phyloP scores from a whole-genome alignment of 2,797 vertebrate genomes.

The Tragopan temminckii region DNA sequence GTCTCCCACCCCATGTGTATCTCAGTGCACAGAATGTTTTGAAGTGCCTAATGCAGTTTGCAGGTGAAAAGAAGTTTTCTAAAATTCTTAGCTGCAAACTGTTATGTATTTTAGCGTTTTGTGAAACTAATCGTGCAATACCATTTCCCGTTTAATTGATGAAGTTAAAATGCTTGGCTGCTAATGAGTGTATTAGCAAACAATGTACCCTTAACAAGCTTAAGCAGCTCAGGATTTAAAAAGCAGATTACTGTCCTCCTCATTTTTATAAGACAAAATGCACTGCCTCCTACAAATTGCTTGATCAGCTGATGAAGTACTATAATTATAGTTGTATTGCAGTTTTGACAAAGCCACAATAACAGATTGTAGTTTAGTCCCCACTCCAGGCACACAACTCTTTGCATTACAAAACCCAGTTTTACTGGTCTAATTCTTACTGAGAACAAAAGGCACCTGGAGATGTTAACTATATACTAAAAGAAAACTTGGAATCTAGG shows the following conservation, averaged over 20 bases:
- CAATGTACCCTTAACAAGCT: constrained; percentile 82
- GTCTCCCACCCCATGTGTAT: not conserved
- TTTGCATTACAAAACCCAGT: constrained; percentile 78
- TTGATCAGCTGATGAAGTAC: constrained; percentile 79
- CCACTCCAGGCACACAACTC: constrained; percentile 65
- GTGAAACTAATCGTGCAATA: constrained; percentile 70
- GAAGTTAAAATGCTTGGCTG: constrained; percentile 82
- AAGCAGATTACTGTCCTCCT: constrained; percentile 80
- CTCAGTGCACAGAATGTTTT: not conserved
- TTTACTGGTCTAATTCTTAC: constrained; percentile 79
- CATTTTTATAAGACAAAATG: constrained; percentile 81
- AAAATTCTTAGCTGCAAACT: constrained; percentile 41
- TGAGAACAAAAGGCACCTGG: constrained; percentile 78
- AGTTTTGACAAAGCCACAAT: constrained; percentile 77
- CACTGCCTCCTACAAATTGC: constrained; percentile 77
- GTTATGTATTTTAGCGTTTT: constrained; percentile 74
- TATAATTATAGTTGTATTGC: constrained; percentile 74
- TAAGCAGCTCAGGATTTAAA: constrained; percentile 82
- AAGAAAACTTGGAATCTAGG: constrained; percentile 73
- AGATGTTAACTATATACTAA: constrained; percentile 79
- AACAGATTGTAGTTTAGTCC: constrained; percentile 75
- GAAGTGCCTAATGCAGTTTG: not conserved
- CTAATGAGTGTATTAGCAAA: constrained; percentile 85
- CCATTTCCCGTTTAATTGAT: constrained; percentile 83
- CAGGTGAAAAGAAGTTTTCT: constrained; percentile 55